phyloP scores from a whole-genome alignment of 2,113 vertebrate genomes.

The Athene cunicularia region DNA sequence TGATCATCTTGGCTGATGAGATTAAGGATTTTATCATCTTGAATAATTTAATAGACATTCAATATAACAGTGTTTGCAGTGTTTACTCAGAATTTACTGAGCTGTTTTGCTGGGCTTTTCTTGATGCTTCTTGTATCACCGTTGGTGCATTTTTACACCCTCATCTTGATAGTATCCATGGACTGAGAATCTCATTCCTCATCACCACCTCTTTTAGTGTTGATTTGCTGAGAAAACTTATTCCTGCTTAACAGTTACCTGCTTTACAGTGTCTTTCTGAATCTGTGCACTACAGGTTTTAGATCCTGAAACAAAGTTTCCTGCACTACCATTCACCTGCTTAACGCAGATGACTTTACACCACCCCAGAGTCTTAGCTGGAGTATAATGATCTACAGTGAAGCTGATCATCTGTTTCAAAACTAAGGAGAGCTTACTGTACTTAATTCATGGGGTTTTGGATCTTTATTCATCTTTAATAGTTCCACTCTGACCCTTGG shows the following conservation, averaged over 20 bases:
- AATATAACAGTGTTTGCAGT: neutral
- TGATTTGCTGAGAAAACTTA: neutral
- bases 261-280: neutral
- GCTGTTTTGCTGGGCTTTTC: neutral
- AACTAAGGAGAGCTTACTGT: neutral
- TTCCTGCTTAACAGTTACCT: neutral
- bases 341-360: neutral
- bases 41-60: neutral
- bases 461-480: neutral
- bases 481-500: neutral
- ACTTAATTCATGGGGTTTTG: neutral
- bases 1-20: neutral
- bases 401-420: neutral
- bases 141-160: neutral
- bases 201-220: neutral
- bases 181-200: neutral
- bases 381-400: neutral
- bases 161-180: accelerated
- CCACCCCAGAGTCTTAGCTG: neutral
- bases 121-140: neutral
- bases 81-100: neutral
- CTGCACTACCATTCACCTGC: neutral
- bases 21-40: neutral
- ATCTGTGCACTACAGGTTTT: neutral
- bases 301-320: neutral